phyloP scores from a whole-genome alignment of 2,113 vertebrate genomes.

The Crotalus horridus region DNA sequence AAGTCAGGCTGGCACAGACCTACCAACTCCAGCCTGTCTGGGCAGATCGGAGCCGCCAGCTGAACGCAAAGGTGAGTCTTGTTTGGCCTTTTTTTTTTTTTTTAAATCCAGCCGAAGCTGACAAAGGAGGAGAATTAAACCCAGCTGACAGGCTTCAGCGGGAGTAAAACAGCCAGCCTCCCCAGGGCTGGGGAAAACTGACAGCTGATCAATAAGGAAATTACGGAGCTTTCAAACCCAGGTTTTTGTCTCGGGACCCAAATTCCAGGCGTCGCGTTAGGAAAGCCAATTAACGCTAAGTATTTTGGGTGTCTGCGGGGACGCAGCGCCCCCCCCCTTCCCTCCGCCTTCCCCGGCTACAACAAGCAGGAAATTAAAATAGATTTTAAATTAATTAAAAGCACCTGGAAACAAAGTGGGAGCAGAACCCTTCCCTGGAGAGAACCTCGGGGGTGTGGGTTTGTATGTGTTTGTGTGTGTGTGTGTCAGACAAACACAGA shows the following conservation, averaged over 20 bases:
- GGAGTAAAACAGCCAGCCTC: neutral
- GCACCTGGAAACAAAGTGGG: fast-evolving
- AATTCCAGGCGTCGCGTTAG: neutral
- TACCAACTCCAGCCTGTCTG: neutral
- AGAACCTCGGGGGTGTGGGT: neutral
- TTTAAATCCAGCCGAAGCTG: neutral
- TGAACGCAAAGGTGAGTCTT: neutral
- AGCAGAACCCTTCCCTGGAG: neutral
- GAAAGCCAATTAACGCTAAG: slow-evolving; percentile 1
- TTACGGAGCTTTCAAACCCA: slow-evolving; percentile 3
- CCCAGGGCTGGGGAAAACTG: neutral
- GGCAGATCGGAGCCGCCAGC: no score
- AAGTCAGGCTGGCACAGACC: no score
- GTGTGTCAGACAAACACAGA: neutral
- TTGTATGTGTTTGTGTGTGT: no score
- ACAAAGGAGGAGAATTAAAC: neutral
- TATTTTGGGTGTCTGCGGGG: neutral
- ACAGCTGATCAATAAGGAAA: slow-evolving; percentile 26
- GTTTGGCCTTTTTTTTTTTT: neutral
- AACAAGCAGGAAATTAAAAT: slow-evolving; percentile 16
- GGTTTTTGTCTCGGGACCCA: neutral
- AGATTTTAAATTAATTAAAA: slow-evolving; percentile 10
- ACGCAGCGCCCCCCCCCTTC: no score
- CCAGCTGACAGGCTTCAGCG: neutral
- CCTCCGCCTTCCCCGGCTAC: neutral